Percentiles rank a stretch among this genome's conserved stretches.
Conservation (phyloP, 1,140 invertebrate genomes). For the Macrobrachium nipponense region DNA sequence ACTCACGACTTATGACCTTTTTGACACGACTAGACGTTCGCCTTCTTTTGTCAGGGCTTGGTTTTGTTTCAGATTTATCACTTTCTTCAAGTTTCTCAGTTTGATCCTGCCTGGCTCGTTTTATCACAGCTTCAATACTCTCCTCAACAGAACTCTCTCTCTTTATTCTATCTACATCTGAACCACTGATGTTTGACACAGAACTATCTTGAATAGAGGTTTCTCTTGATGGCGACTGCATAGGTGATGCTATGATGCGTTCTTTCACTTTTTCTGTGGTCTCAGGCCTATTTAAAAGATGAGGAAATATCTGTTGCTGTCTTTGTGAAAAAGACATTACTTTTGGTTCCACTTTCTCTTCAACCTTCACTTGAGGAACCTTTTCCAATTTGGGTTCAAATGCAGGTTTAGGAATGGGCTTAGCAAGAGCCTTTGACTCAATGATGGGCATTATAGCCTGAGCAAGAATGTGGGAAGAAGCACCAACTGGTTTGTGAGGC, state of each 20-base stretch:
- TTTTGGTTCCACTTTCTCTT: slow-evolving; percentile 58
- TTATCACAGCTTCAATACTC: slow-evolving; percentile 62
- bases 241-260: slow-evolving; percentile 20
- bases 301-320: slow-evolving; percentile 63
- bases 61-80: neutral
- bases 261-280: slow-evolving; percentile 37
- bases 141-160: slow-evolving; percentile 57
- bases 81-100: slow-evolving; percentile 6
- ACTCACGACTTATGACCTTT: slow-evolving; percentile 50
- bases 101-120: slow-evolving; percentile 57
- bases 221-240: slow-evolving; percentile 37
- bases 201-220: neutral
- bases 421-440: slow-evolving; percentile 60
- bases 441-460: slow-evolving; percentile 58
- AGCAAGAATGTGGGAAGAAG: slow-evolving; percentile 55
- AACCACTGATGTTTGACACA: slow-evolving; percentile 22
- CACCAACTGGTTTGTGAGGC: slow-evolving; percentile 21
- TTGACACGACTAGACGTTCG: slow-evolving; percentile 45
- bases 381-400: slow-evolving; percentile 50
- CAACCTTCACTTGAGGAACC: slow-evolving; percentile 29
- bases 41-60: slow-evolving; percentile 47
- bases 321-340: slow-evolving; percentile 60
- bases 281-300: slow-evolving; percentile 60
- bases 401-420: slow-evolving; percentile 48
- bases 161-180: slow-evolving; percentile 43